Conservation (phyloP, 2,888 invertebrate species). For the Acleris holmiana region DNA sequence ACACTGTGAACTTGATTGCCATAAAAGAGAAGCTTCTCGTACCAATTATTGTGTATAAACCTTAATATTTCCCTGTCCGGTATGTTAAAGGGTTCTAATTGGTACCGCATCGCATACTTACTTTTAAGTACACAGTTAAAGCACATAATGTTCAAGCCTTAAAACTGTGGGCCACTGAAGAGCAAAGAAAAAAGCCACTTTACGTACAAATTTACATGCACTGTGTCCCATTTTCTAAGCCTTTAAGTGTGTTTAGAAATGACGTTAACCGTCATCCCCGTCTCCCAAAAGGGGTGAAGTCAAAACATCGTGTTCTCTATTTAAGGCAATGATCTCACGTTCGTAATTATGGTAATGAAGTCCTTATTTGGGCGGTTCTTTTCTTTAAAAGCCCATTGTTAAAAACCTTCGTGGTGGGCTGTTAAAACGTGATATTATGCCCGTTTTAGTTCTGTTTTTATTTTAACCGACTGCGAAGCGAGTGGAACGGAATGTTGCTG, state of each 20-base stretch:
- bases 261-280: constrained; percentile 35
- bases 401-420: constrained; percentile 42
- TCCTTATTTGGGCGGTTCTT: constrained; percentile 54
- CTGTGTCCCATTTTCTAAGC: no score
- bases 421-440: constrained; percentile 42
- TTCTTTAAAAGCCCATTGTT: constrained; percentile 51
- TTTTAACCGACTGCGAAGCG: background rate
- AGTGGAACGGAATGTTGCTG: no score
- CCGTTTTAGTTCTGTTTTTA: constrained; percentile 19
- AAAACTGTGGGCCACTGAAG: background rate
- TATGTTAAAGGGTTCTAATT: constrained; percentile 15
- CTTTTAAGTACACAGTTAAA: constrained; percentile 20
- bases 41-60: background rate
- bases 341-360: constrained; percentile 58
- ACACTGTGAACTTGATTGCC: no score
- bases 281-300: constrained; percentile 36
- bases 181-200: no score
- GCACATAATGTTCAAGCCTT: background rate
- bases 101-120: constrained; percentile 11
- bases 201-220: no score
- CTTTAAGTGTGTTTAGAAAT: constrained; percentile 29
- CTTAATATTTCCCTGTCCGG: background rate
- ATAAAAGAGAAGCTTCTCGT: no score
- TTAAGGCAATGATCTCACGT: constrained; percentile 45
- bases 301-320: constrained; percentile 47